Base-by-base conservation (phyloP, 2,797 vertebrate species). In the Darevskia mixta region DNA sequence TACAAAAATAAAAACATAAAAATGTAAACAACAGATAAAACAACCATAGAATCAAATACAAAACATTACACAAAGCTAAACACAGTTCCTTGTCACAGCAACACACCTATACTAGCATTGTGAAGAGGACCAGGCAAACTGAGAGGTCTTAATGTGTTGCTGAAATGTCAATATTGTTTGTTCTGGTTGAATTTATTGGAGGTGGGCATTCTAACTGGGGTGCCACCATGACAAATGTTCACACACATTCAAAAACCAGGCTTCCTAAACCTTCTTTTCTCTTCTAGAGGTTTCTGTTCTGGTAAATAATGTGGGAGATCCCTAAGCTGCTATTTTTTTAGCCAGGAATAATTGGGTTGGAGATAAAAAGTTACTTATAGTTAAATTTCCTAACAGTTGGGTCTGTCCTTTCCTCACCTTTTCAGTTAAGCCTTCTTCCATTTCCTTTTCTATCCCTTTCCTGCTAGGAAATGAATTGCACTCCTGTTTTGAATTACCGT, bases 141-240 rank as follows among this genome's bases (percentile, higher is more conserved):
- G 58, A 61, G 17, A 23, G 58, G 58, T 61, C 58, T 61, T 18
- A 61, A 61, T 4, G 1, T 18, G 58, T 18, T 61, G 58, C 61
- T 23, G 86, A 87, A 71, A 13, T 13, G 27, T 71, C 29, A 71
- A 85, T 81, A 1, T 0, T 58, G 18, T 87, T 73, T 87, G 83
- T 23, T 5, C 61, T 23, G 20, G 61, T 64, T 64, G 61, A 64
- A 1, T 20, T 64, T 64, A 5, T 64, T 23, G 61, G 61, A 23
- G 20, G 61, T 18, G 20, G 61, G 61, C 61, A 64, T 64, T 64
- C 61, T 64, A 64, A 64, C 20, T 64, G 61, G 20, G 61, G 61
- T 2, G 61, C 61, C 61, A 64, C 61, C 61, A 64, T 64, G 61
- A 23, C 17, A 23, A 64, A 38, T 75, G 83, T 91, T 91, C 66